Evolutionary conservation across 2,113 vertebrate species (phyloP), one percentile per base, ranked within the genome.

Genomic region (Tor tambroides): DNA sequence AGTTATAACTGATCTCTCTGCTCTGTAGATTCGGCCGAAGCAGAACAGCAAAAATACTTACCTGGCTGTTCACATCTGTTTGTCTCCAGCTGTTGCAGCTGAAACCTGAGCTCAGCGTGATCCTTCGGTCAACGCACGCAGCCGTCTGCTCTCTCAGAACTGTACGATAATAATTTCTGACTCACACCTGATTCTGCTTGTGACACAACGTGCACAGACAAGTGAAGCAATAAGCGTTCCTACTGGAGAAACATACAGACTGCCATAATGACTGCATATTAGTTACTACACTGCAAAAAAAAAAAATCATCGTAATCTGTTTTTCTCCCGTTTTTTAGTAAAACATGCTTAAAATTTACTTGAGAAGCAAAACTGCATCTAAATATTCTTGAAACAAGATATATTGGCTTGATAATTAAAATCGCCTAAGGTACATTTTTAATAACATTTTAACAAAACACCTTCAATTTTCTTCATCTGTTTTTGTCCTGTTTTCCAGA

Each of bases 11-110:
- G 59, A 63, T 67, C 80, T 72, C 21, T 69, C 28, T 10, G 46
- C 6, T 74, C 71, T 76, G 65, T 8, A 7, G 35, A 23, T 83
- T 67, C 23, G 5, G 4, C 32, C 69, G 4, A 35, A 81, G n/a
- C 26, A 43, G 35, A 78, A 32, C 80, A 65, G 15, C 75, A 83
- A 46, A 79, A 54, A 83, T 74, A 83, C 49, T 65, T 82, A 75
- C 79, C 74, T 56, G 80, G 75, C 81, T 88, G 81, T 41, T 80
- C 63, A 83, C 32, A 88, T 89, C 82, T 84, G 76, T 46, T 9
- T 8, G 72, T 69, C 21, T 83, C 74, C 76, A 77, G 74, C 61
- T 86, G 75, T 54, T 74, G 46, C 59, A 26, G 19, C 56, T 59
- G 56, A 61, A n/a, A 74, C 21, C 21, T 35, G 69, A 82, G 19